Evolutionary conservation across 2,113 vertebrate species (phyloP).

Genomic region (Platysteira castanea): DNA sequence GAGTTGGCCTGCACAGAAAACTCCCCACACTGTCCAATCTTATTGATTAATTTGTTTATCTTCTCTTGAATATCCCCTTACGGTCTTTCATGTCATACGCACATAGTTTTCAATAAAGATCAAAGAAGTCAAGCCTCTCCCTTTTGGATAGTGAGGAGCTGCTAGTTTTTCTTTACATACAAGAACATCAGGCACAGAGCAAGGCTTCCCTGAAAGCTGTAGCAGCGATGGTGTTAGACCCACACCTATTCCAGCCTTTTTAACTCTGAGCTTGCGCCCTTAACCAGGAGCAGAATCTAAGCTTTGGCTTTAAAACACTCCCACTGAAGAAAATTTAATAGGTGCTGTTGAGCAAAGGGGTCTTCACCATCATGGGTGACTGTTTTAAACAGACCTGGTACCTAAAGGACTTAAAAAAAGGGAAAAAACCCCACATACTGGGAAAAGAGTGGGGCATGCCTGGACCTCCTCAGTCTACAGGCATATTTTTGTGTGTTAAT

Average conservation of each 20-base stretch:
- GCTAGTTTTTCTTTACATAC: neutral
- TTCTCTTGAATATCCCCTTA: neutral
- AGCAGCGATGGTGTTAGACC: neutral
- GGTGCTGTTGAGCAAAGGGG: neutral
- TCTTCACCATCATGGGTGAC: neutral
- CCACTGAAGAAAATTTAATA: neutral
- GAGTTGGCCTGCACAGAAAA: neutral
- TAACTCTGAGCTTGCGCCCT: neutral
- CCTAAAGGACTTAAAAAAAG: neutral
- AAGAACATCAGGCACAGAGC: neutral
- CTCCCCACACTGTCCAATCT: neutral
- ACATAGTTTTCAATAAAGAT: neutral
- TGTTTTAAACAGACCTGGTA: neutral
- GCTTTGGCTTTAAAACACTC: neutral
- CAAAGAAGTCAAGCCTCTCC: neutral
- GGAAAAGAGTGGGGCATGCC: neutral
- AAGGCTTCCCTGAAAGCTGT: neutral
- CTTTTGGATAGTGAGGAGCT: accelerated
- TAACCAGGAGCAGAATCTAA: neutral
- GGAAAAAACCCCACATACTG: accelerated
- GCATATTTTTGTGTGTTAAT: neutral
- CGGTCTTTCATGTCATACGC: neutral
- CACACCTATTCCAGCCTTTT: neutral
- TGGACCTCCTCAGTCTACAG: neutral
- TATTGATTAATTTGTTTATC: neutral